Evolutionary conservation across 2,797 vertebrate genomes (phyloP).

Genomic region (Cossypha niveicapilla): DNA sequence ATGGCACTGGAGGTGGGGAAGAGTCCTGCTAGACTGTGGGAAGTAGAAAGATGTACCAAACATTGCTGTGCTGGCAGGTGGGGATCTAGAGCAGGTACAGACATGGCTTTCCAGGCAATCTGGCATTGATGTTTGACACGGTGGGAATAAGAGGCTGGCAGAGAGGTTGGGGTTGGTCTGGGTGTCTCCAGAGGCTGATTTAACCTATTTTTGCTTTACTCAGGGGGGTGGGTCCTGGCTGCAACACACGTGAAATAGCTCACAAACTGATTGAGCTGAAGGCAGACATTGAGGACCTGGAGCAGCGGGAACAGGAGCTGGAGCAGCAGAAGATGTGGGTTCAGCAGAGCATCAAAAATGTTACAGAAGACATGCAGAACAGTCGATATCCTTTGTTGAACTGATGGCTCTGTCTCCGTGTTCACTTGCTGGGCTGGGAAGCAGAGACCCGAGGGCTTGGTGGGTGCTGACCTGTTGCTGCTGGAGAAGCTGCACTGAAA

Average conservation of each 20-base stretch:
- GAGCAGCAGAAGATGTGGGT: constrained; percentile 98
- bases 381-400: constrained; percentile 91
- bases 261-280: constrained; percentile 97
- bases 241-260: constrained; percentile 95
- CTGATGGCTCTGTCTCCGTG: fast-evolving
- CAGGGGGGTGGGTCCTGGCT: constrained; percentile 96
- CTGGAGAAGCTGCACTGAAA: neutral
- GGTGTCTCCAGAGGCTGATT: neutral
- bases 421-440: neutral
- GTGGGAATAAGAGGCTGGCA: neutral
- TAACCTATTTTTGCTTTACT: neutral
- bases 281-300: constrained; percentile 93
- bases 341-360: constrained; percentile 97
- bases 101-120: neutral
- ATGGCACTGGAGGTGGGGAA: neutral
- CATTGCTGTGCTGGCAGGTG: neutral
- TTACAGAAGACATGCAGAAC: constrained; percentile 95
- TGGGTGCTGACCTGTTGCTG: neutral
- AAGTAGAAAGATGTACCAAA: neutral
- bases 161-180: neutral
- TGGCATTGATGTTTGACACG: neutral
- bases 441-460: neutral
- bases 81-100: neutral
- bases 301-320: constrained; percentile 88
- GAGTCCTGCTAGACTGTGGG: neutral